Base-by-base conservation (phyloP, 1,140 invertebrate genomes). In the Spodoptera frugiperda region DNA sequence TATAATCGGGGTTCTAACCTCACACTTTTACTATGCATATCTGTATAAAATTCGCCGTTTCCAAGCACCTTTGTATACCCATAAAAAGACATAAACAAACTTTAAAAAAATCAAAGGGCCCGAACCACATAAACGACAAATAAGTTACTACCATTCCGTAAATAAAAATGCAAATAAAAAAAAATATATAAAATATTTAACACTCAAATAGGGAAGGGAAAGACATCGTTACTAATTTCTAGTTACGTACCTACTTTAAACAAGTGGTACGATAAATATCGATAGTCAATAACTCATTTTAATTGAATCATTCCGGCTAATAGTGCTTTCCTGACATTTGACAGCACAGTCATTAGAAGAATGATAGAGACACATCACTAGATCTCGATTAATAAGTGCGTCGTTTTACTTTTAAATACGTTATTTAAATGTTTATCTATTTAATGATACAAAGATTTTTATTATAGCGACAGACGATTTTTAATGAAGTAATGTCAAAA, bases 231-330 rank as follows among this genome's bases (percentile, higher is more conserved):
- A 73, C 54, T 61, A 59, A 59, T 73, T 73, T 21, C 11, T 73
- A 73, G 70, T 72, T 39, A 46, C 30, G 54, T 72, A 48, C 54
- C 53, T 72, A 49, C 71, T 73, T 72, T 67, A 49, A 49, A 48
- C 30, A 51, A 61, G 53, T 61, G 55, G 44, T 48, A 53, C 59
- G 72, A 75, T 30, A 75, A 75, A 74, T 76, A 85, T 89, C 82
- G 83, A 89, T 88, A 82, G 82, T 88, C 87, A 87, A 88, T 89
- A 89, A 88, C 80, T 92, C 85, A 88, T 90, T 90, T 88, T 90
- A 93, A 93, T 92, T 93, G 89, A 93, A 91, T 89, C 87, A 91
- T 91, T 91, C 83, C 25, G 78, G 65, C 82, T 87, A 88, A 89
- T 88, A 84, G 84, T 84, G 84, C 85, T 91, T 89, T 89, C 87